Evolutionary conservation across 1,140 invertebrate species (phyloP).

Genomic region (Papilio xuthus): DNA sequence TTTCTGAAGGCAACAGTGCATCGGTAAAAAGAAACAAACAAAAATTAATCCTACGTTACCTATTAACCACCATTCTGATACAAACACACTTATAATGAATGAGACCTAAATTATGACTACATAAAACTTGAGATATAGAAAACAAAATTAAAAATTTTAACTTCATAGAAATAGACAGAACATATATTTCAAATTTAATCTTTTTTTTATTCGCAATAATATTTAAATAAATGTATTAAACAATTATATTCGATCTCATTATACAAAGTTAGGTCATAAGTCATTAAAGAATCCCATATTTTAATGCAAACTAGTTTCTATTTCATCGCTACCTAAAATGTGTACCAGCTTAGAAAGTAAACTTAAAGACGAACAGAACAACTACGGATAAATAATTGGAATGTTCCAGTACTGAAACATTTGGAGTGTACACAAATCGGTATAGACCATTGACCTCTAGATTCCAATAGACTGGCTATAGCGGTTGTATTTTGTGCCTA

Average conservation of each 20-base stretch:
- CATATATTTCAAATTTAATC: background rate
- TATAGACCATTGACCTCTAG: background rate
- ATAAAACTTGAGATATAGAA: too few species aligned
- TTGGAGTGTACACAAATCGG: background rate
- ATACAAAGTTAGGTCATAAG: background rate
- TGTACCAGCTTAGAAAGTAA: too few species aligned
- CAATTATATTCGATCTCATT: background rate
- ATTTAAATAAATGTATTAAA: background rate
- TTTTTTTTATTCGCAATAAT: background rate
- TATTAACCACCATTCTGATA: background rate
- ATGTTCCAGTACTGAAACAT: conserved; percentile 11
- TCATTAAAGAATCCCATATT: background rate
- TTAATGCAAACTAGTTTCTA: too few species aligned
- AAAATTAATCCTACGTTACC: background rate
- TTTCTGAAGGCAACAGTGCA: background rate
- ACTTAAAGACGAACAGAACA: too few species aligned
- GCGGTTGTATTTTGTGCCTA: too few species aligned
- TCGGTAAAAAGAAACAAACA: background rate
- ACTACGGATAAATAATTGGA: background rate
- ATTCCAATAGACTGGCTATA: too few species aligned
- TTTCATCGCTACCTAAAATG: too few species aligned
- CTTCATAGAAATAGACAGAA: background rate
- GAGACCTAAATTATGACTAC: background rate
- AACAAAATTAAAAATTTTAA: too few species aligned
- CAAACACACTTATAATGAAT: background rate